Base-by-base conservation (phyloP, 1,140 invertebrate species). In the Pseudobourletiella spinata region DNA sequence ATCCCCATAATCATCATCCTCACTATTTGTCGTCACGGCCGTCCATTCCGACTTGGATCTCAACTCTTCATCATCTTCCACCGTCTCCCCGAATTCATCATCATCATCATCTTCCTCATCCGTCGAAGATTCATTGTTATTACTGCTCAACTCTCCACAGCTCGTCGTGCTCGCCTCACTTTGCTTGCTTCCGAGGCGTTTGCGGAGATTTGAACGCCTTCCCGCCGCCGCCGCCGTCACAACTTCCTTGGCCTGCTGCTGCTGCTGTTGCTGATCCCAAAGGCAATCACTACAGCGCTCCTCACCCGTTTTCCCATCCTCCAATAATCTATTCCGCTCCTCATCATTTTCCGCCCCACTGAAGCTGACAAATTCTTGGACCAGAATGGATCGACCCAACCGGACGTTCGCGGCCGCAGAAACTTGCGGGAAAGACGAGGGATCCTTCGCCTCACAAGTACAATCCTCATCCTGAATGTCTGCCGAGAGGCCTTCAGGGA, bases 1-100 rank as follows among this genome's bases (percentile, higher is more conserved):
- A 20, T 65, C 64, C 30, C 58, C 55, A 57, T 70, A 65, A 29
- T 67, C 68, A 48, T 70, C 60, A 64, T 64, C 67, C 39, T 78
- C 77, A 63, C 80, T 79, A 71, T 82, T 82, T n/a, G 63, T 65
- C 15, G 67, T 62, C 0, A 68, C 68, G 6, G 68, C 69, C 0
- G 62, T 68, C 64, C 52, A 85, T 84, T 73, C 87, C 85, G 1
- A 73, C 51, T 68, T 69, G 43, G 39, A 52, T 57, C 57, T 30
- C 26, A 59, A 59, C 25, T 71, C 67, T 24, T 73, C 69, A 48
- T 70, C 70, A 15, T 67, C 61, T 26, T 70, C 66, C 18, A 67
- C 67, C 30, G 61, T 60, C 22, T 42, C 61, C 6, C 63, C 61
- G 35, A 51, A 11, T 14, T 15, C 4, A 22, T 25, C 35, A 32